Conservation (phyloP, 2,888 invertebrate species). For the Hirudinaria manillensis region DNA sequence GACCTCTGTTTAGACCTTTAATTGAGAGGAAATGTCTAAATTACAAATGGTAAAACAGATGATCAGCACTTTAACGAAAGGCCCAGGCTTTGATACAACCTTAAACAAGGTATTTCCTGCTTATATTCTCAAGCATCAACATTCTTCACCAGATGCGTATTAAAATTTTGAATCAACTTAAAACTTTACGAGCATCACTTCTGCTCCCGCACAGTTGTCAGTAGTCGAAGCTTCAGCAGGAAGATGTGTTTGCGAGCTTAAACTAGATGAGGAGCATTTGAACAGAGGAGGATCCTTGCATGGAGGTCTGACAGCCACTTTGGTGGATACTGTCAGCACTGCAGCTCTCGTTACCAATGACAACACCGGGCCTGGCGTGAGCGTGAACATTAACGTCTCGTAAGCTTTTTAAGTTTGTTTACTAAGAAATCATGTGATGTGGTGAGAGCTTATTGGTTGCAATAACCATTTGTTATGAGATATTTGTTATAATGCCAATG, state of each 20-base stretch:
- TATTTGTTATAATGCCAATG: not conserved
- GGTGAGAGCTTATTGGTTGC: not conserved
- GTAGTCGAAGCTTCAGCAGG: conserved; percentile 60
- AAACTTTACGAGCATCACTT: not conserved
- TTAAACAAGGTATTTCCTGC: conserved; percentile 21
- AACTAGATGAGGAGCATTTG: conserved; percentile 67
- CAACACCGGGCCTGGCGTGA: conserved; percentile 66
- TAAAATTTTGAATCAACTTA: not conserved
- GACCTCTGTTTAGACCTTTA: too few species aligned
- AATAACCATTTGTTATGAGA: not conserved
- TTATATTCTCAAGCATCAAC: too few species aligned
- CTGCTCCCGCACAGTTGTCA: conserved; percentile 24
- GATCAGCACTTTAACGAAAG: conserved; percentile 25
- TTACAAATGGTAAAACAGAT: conserved; percentile 29
- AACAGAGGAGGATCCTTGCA: conserved; percentile 73
- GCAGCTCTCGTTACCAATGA: conserved; percentile 67
- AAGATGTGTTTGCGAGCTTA: conserved; percentile 69
- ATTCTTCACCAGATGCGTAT: too few species aligned
- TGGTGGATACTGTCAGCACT: conserved; percentile 72
- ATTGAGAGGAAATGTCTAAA: conserved; percentile 9
- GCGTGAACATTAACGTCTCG: conserved; percentile 76
- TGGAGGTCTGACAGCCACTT: conserved; percentile 76
- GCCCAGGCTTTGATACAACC: conserved; percentile 32
- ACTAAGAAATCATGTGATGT: not conserved
- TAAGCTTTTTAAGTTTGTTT: conserved; percentile 54